Evolutionary conservation across 2,797 vertebrate genomes (phyloP).

Genomic region (Ammospiza maritima): DNA sequence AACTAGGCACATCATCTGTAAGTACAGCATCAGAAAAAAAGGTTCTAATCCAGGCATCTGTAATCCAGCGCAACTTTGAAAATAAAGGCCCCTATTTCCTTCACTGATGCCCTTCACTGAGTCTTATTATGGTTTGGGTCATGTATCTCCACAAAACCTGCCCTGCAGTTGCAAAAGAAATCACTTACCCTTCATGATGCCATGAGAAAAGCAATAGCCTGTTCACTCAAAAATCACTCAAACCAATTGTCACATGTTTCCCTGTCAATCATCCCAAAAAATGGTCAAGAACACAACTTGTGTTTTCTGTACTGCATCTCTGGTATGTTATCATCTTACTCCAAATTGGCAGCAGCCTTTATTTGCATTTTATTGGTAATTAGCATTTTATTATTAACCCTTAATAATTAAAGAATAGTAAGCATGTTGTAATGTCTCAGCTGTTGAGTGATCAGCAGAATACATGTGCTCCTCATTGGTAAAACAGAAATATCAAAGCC

Average conservation of each 20-base stretch:
- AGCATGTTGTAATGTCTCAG: not conserved
- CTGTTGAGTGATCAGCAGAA: not conserved
- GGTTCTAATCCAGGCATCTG: not conserved
- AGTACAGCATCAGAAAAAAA: not conserved
- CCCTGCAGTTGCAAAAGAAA: slow-evolving; percentile 45
- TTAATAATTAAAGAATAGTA: not conserved
- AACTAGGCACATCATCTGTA: not conserved
- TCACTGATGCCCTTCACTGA: slow-evolving; percentile 3
- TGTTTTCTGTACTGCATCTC: not conserved
- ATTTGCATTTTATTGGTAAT: not conserved
- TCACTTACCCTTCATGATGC: slow-evolving; percentile 26
- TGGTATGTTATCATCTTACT: not conserved
- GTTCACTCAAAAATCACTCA: slow-evolving; percentile 23
- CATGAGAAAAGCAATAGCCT: slow-evolving; percentile 32
- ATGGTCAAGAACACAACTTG: not conserved
- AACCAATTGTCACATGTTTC: not conserved
- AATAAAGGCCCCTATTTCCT: not conserved
- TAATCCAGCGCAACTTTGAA: not conserved
- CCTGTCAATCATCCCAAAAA: not conserved
- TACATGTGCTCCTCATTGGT: not conserved
- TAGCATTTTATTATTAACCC: not conserved
- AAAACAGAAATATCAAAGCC: not conserved
- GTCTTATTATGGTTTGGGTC: slow-evolving; percentile 19
- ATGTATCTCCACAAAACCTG: slow-evolving; percentile 49
- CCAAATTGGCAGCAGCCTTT: not conserved